Evolutionary conservation across 2,888 invertebrate species (phyloP), one percentile per base, ranked within the genome.

Genomic region (Lomographa bimaculata): DNA sequence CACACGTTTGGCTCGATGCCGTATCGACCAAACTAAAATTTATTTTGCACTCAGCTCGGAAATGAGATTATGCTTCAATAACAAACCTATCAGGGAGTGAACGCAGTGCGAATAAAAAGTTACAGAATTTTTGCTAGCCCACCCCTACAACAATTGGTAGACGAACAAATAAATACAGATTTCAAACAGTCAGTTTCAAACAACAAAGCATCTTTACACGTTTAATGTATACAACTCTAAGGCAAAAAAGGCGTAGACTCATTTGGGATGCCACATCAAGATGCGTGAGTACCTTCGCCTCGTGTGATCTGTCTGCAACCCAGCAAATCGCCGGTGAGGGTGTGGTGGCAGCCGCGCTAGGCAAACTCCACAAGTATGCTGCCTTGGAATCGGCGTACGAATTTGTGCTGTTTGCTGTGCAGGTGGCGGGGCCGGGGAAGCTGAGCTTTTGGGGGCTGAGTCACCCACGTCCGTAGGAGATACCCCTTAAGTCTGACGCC

Each of bases 31-130:
- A 62, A 67, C 73, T 60, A 69, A 75, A 74, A 73, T 77, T 71
- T 77, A 73, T 77, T 75, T 76, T 60, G 57, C 66, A 61, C 68
- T 69, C 63, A 65, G 70, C 67, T 63, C 55, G 68, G 68, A 75
- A 79, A 79, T 70, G 66, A 64, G 72, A 78, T 79, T 78, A 79
- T 74, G 64, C 72, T 76, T 71, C 74, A 74, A 78, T 79, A 77
- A 75, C 79, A 76, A 68, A 69, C 68, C 60, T 69, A 71, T 68
- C 63, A 70, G 57, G 53, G 41, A 47, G 51, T 60, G 64, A 59
- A 65, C 61, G 71, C 57, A 57, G 47, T 36, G 46, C 35, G 70
- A 71, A 71, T 71, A 72, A 74, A 75, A 71, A 71, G 62, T 64
- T 59, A 57, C 60, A 60, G 35, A 38, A 54, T 63, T 64, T 64